Conservation (phyloP, 2,888 invertebrate species). For the Nudaria mundana region DNA sequence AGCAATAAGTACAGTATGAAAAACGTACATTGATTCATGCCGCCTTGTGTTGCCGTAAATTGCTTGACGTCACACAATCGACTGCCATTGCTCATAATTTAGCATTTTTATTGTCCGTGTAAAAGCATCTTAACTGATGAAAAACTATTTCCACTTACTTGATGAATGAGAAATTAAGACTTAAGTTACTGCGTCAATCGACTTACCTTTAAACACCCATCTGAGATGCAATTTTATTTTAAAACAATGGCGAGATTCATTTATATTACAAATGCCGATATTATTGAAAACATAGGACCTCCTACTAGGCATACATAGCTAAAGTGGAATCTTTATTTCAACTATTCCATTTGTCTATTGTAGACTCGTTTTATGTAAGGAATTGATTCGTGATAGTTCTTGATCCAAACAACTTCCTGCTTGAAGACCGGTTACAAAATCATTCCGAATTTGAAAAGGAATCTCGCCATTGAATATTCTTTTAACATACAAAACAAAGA, state of each 20-base stretch:
- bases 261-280: constrained; percentile 11
- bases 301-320: background rate
- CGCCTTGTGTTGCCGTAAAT: no score
- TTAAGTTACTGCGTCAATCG: background rate
- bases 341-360: constrained; percentile 1
- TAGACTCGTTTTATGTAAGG: background rate
- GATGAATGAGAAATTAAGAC: background rate
- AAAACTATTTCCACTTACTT: constrained; percentile 4
- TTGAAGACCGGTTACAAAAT: constrained; percentile 1
- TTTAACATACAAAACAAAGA: constrained; percentile 14
- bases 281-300: constrained; percentile 9
- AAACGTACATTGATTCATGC: no score
- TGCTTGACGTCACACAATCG: no score
- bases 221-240: constrained; percentile 1
- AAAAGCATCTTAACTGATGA: background rate
- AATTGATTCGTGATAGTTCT: background rate
- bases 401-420: constrained; percentile 1
- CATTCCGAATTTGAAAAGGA: background rate
- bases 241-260: constrained; percentile 27
- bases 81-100: no score
- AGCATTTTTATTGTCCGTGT: no score
- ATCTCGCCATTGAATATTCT: constrained; percentile 1
- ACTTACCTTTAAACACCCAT: constrained; percentile 9
- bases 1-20: no score
- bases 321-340: constrained; percentile 2